Conservation (phyloP, 2,888 invertebrate genomes). For the Gerris lacustris region DNA sequence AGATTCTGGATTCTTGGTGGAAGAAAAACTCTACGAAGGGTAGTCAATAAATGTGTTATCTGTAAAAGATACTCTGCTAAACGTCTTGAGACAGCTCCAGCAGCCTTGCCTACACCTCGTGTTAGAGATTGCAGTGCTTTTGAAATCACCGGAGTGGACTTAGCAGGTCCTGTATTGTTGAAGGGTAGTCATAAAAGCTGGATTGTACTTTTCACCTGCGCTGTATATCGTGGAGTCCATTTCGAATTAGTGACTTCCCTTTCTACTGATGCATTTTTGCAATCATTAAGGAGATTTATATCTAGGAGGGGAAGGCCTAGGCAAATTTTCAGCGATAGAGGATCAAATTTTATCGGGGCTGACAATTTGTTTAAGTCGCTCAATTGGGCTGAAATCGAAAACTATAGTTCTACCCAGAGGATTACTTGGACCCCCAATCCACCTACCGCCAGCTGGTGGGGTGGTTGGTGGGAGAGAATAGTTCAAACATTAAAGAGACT, state of each 20-base stretch:
- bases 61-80: constrained; percentile 7
- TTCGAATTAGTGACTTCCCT: constrained; percentile 34
- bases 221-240: constrained; percentile 32
- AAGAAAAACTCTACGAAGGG: constrained; percentile 11
- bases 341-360: constrained; percentile 35
- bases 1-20: constrained; percentile 13
- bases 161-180: constrained; percentile 32
- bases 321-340: constrained; percentile 36
- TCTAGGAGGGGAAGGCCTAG: constrained; percentile 33
- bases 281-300: constrained; percentile 34
- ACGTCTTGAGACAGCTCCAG: constrained; percentile 3
- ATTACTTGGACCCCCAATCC: constrained; percentile 35
- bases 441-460: constrained; percentile 17
- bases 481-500: constrained; percentile 14
- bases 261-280: constrained; percentile 32
- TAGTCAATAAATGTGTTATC: constrained; percentile 12
- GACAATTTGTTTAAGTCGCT: constrained; percentile 40
- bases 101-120: constrained; percentile 24
- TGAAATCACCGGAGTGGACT: constrained; percentile 30
- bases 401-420: constrained; percentile 22
- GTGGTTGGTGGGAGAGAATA: constrained; percentile 34
- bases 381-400: constrained; percentile 40
- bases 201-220: constrained; percentile 33
- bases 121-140: constrained; percentile 23
- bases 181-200: constrained; percentile 27